These are phyloP conservation scores for Galeopsomyia nigrocyanea DNA, from an alignment of 2,888 invertebrate species.

Conservation along the genomic window DNA sequence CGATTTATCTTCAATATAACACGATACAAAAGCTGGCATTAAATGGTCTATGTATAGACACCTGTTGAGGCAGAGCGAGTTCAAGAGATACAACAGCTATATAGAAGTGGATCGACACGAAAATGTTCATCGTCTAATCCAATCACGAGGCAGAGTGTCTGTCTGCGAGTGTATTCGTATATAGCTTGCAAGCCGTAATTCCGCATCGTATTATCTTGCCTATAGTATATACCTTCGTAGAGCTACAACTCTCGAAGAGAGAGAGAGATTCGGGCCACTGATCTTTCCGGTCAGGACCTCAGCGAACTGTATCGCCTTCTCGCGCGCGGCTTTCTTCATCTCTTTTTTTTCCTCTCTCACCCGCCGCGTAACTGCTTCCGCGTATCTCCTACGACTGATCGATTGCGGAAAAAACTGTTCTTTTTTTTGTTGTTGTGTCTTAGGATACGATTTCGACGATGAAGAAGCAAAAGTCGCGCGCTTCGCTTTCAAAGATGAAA, in stretches of 20 bases:
- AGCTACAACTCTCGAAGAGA: constrained; percentile 1
- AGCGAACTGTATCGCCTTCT: constrained; percentile 5
- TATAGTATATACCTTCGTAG: too few species aligned
- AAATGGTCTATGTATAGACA: neutral
- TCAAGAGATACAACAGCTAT: neutral
- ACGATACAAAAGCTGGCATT: neutral
- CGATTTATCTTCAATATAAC: neutral
- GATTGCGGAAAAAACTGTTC: too few species aligned
- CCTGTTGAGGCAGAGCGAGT: neutral
- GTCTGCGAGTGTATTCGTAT: too few species aligned
- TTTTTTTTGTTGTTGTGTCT: too few species aligned
- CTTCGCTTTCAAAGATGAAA: constrained; percentile 24
- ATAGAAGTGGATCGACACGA: neutral
- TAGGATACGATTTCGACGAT: too few species aligned
- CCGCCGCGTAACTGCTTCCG: constrained; percentile 17
- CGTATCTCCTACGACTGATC: neutral
- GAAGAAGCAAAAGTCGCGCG: neutral
- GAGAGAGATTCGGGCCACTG: constrained; percentile 59
- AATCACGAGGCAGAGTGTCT: constrained; percentile 15
- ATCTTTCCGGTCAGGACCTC: constrained; percentile 54
- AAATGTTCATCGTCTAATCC: neutral
- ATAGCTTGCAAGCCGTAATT: too few species aligned
- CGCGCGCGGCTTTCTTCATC: constrained; percentile 12
- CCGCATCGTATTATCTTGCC: too few species aligned
- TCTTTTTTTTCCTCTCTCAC: constrained; percentile 18